Evolutionary conservation across 2,113 vertebrate species (phyloP).

Genomic region (Hylia prasina): DNA sequence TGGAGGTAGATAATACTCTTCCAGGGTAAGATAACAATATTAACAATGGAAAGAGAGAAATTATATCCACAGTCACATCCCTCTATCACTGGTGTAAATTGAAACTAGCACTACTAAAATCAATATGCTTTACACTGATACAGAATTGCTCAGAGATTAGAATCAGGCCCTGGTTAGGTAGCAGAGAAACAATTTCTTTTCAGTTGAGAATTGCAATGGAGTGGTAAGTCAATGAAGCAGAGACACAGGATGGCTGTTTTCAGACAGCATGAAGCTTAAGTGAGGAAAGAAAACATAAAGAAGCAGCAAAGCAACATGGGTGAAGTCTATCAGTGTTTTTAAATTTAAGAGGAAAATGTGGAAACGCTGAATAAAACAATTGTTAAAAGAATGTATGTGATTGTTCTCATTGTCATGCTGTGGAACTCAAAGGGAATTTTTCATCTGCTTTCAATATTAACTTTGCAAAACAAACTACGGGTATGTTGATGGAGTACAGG

Average conservation of each 20-base stretch:
- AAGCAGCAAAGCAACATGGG: neutral
- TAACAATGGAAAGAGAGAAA: neutral
- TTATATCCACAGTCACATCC: neutral
- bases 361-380: neutral
- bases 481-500: neutral
- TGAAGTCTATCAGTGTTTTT: neutral
- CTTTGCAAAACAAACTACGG: neutral
- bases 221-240: neutral
- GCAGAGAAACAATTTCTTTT: neutral
- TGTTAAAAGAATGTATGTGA: neutral
- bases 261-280: neutral
- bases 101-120: neutral
- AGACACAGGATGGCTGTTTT: neutral
- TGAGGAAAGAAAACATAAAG: neutral
- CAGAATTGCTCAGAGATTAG: neutral
- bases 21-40: neutral
- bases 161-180: neutral
- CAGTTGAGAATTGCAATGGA: neutral
- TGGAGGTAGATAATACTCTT: neutral
- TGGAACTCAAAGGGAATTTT: neutral
- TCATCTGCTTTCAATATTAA: neutral
- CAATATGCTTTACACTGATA: neutral
- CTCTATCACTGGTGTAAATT: neutral
- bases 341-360: neutral
- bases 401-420: neutral